phyloP scores from a whole-genome alignment of 2,797 vertebrate species.

The Scolopax bukidnonensis region DNA sequence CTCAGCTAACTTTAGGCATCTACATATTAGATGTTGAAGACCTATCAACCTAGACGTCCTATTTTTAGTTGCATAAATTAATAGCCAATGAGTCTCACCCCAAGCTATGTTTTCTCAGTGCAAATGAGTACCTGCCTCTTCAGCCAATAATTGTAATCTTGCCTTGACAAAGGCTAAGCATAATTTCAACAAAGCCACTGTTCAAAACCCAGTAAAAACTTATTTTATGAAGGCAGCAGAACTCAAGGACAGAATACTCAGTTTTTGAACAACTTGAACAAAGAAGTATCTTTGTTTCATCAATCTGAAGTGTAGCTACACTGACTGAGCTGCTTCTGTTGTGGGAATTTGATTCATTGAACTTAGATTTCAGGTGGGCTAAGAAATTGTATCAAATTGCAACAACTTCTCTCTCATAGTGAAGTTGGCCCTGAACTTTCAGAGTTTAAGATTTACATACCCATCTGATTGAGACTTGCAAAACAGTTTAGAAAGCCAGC shows the following conservation, averaged over 20 bases:
- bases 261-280: background rate
- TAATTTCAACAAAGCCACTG: background rate
- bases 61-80: background rate
- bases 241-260: background rate
- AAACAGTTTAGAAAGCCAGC: background rate
- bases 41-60: background rate
- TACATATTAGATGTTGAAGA: background rate
- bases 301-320: rapidly evolving
- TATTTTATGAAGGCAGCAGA: background rate
- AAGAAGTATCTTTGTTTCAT: background rate
- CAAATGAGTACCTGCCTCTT: background rate
- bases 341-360: background rate
- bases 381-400: background rate
- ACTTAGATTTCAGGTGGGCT: background rate
- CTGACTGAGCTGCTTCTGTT: background rate
- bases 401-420: background rate
- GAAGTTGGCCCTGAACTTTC: background rate
- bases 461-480: background rate
- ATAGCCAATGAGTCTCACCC: background rate
- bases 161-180: background rate
- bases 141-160: background rate
- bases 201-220: background rate
- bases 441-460: background rate
- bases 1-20: background rate
- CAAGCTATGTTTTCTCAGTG: background rate